Percentiles rank a stretch among this genome's conserved stretches.
Evolutionary conservation across 2,113 vertebrate genomes (phyloP).

Genomic region (Seriola dumerili): DNA sequence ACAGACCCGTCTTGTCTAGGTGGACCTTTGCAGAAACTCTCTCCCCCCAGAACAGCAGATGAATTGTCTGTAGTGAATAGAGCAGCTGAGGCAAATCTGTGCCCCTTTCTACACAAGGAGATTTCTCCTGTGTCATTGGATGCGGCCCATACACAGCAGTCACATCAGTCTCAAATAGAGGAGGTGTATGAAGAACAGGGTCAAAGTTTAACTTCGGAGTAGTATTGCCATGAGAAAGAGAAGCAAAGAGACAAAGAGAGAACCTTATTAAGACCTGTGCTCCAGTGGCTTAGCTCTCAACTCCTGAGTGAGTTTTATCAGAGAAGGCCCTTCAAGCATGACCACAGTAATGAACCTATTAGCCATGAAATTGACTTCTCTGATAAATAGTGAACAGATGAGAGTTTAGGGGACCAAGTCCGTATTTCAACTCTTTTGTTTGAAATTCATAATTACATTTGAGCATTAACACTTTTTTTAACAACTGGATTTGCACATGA

Average conservation of each 20-base stretch:
- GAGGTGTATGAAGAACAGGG: slow-evolving; percentile 30
- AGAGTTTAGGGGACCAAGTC: slow-evolving; percentile 67
- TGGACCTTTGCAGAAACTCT: slow-evolving; percentile 75
- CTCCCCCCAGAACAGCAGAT: slow-evolving; percentile 65
- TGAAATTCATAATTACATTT: slow-evolving; percentile 75
- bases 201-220: slow-evolving; percentile 46
- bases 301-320: slow-evolving; percentile 81
- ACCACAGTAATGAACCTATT: slow-evolving; percentile 84
- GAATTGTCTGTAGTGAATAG: slow-evolving; percentile 72
- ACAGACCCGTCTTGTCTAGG: slow-evolving; percentile 66
- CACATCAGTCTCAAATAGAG: slow-evolving; percentile 28
- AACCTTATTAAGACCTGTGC: slow-evolving; percentile 73
- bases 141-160: slow-evolving; percentile 30
- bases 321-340: slow-evolving; percentile 72
- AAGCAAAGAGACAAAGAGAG: slow-evolving; percentile 39
- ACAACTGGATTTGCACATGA: slow-evolving; percentile 46
- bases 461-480: slow-evolving; percentile 22
- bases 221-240: slow-evolving; percentile 50
- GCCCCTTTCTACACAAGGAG: slow-evolving; percentile 46
- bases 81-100: slow-evolving; percentile 69
- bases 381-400: slow-evolving; percentile 73
- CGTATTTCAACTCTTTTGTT: slow-evolving; percentile 72
- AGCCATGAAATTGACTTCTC: slow-evolving; percentile 86
- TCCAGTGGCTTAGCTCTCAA: slow-evolving; percentile 67
- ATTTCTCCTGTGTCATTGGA: slow-evolving; percentile 33